These are phyloP conservation scores for Holacanthella duospinosa DNA, from an alignment of 2,888 invertebrate genomes.

Conservation along the genomic window DNA sequence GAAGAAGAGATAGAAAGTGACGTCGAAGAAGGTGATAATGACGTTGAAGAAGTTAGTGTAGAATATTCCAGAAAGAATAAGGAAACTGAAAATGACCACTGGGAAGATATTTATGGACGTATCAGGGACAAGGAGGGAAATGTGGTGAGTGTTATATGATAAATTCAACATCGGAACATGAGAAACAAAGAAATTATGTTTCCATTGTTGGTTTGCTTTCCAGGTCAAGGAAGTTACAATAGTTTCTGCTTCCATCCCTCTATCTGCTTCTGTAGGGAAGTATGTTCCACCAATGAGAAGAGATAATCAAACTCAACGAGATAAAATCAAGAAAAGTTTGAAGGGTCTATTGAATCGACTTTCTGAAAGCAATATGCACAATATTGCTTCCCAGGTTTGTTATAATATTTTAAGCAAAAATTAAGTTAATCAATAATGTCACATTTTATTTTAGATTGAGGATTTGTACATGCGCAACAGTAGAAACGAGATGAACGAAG, in stretches of 20 bases:
- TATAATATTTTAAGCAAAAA: neutral
- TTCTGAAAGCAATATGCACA: slow-evolving; percentile 76
- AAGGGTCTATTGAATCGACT: slow-evolving; percentile 81
- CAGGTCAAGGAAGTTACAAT: neutral
- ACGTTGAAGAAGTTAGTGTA: slow-evolving; percentile 22
- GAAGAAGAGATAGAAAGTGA: slow-evolving; percentile 24
- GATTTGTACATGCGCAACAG: slow-evolving; percentile 65
- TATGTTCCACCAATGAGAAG: slow-evolving; percentile 78
- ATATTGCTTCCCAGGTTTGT: slow-evolving; percentile 53
- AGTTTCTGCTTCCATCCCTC: too few relatives aligned
- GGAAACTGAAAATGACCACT: slow-evolving; percentile 40
- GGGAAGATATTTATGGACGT: slow-evolving; percentile 92
- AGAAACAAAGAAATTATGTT: neutral
- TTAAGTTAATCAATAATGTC: too few relatives aligned
- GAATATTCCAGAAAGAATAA: slow-evolving; percentile 28
- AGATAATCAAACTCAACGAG: slow-evolving; percentile 49
- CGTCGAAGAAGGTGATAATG: slow-evolving; percentile 24
- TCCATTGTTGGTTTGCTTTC: too few relatives aligned
- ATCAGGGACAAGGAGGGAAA: slow-evolving; percentile 69
- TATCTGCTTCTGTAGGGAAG: too few relatives aligned
- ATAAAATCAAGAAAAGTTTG: slow-evolving; percentile 62
- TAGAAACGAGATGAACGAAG: slow-evolving; percentile 70
- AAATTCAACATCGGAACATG: neutral
- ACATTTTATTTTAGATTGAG: slow-evolving; percentile 56
- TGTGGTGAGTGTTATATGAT: slow-evolving; percentile 46